These are phyloP conservation scores for Agrochola circellaris DNA, from an alignment of 2,888 invertebrate genomes.

Conservation along the genomic window DNA sequence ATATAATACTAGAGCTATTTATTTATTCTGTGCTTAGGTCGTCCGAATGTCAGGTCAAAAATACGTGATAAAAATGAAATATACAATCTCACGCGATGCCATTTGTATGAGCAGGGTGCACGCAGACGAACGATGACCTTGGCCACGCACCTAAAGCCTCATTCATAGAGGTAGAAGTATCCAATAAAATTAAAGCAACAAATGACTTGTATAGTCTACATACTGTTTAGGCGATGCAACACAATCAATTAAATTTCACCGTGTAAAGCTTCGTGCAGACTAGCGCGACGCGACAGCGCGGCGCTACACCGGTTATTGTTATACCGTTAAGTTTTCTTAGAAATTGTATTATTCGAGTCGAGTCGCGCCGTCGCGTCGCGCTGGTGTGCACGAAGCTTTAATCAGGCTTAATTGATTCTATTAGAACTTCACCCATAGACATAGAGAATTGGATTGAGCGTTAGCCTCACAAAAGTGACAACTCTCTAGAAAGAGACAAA, in stretches of 20 bases:
- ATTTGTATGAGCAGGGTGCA: constrained; percentile 11
- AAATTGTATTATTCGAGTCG: too few relatives aligned
- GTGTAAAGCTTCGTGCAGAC: too few relatives aligned
- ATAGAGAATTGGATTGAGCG: too few relatives aligned
- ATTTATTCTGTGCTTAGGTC: neutral
- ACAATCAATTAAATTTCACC: too few relatives aligned
- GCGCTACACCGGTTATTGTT: too few relatives aligned
- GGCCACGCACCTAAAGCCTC: neutral
- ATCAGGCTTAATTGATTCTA: neutral
- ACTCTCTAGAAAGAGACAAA: too few relatives aligned
- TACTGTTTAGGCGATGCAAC: neutral
- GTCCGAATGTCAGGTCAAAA: neutral
- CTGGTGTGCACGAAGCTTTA: too few relatives aligned
- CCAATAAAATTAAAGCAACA: neutral
- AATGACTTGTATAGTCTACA: neutral
- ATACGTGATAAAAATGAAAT: constrained; percentile 2
- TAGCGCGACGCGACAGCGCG: too few relatives aligned
- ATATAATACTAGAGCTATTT: too few relatives aligned
- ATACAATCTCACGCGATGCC: neutral
- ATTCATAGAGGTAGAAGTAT: neutral
- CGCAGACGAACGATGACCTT: constrained; percentile 9
- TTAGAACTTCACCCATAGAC: neutral
- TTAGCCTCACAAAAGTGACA: too few relatives aligned
- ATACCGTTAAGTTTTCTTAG: too few relatives aligned
- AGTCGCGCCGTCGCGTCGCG: too few relatives aligned